Percentiles rank a stretch among this genome's conserved stretches.
phyloP scores from a whole-genome alignment of 2,888 invertebrate species.

The Ophonus ardosiacus region DNA sequence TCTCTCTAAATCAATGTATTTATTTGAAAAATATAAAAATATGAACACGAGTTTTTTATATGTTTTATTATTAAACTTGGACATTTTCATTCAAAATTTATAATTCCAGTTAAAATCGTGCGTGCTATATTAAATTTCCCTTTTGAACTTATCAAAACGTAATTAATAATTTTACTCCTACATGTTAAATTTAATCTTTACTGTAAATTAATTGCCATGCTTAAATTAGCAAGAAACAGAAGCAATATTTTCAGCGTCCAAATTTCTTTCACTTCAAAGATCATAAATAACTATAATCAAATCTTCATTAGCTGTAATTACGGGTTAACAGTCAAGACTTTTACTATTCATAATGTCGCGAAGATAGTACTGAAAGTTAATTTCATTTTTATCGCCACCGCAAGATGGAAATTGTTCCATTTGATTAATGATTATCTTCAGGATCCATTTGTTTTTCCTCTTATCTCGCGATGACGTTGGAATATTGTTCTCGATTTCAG shows the following conservation, averaged over 20 bases:
- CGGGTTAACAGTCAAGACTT: neutral
- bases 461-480: constrained; percentile 10
- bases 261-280: neutral
- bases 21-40: no score
- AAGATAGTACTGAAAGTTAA: constrained; percentile 26
- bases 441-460: constrained; percentile 3
- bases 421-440: constrained; percentile 29
- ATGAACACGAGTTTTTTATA: no score
- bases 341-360: constrained; percentile 9
- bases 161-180: no score
- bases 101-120: no score
- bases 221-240: neutral
- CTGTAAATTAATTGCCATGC: neutral
- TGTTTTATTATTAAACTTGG: no score
- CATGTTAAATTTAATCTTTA: neutral
- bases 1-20: no score
- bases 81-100: no score
- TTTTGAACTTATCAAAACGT: no score
- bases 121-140: no score
- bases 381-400: constrained; percentile 11
- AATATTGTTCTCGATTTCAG: constrained; percentile 11
- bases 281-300: constrained; percentile 11
- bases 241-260: neutral
- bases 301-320: constrained; percentile 16
- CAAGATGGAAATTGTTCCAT: neutral